Evolutionary conservation across 2,797 vertebrate species (phyloP).

Genomic region (Alca torda): DNA sequence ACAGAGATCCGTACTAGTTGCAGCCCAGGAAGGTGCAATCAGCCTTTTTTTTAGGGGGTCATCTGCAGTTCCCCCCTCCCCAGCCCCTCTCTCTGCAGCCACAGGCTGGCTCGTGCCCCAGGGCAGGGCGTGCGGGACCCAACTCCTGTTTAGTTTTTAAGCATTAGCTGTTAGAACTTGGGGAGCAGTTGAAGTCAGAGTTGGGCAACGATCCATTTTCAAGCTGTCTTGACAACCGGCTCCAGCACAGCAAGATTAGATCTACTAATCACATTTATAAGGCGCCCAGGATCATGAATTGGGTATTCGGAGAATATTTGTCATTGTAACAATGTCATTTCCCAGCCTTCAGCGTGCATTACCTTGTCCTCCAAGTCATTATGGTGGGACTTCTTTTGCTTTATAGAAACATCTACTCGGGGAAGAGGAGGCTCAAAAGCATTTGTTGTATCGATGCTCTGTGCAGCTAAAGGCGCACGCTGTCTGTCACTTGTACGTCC

Average conservation of each 20-base stretch:
- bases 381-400: background rate
- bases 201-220: background rate
- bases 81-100: background rate
- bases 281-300: background rate
- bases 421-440: background rate
- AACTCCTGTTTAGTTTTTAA: background rate
- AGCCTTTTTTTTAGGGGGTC: background rate
- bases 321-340: conserved; percentile 34
- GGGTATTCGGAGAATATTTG: conserved; percentile 19
- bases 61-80: background rate
- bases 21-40: background rate
- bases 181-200: background rate
- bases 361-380: background rate
- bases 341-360: background rate
- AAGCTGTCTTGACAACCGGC: background rate
- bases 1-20: background rate
- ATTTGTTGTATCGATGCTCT: background rate
- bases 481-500: background rate
- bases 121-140: background rate
- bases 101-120: background rate
- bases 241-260: conserved; percentile 38
- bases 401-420: background rate
- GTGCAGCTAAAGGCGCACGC: background rate
- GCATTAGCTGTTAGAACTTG: background rate
- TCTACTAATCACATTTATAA: conserved; percentile 32